Evolutionary conservation across 2,888 invertebrate genomes (phyloP).

Genomic region (Hirtodrosophila alboralis): DNA sequence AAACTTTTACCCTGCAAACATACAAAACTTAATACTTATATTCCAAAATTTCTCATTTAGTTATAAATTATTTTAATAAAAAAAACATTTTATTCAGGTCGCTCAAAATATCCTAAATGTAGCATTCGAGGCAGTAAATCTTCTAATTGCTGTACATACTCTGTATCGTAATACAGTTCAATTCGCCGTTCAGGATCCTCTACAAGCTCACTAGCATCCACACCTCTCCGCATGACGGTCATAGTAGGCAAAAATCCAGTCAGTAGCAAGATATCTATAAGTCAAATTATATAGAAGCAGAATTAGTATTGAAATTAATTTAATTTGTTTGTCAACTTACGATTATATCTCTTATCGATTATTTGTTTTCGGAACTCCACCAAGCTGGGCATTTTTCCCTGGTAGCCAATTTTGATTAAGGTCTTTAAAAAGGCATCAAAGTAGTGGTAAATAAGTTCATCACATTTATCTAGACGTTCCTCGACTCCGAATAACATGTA

Average conservation of each 20-base stretch:
- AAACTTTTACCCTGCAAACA: too few species aligned
- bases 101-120: constrained; percentile 61
- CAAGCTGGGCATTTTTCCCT: constrained; percentile 55
- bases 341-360: constrained; percentile 44
- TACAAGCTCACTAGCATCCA: constrained; percentile 14
- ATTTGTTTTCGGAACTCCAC: constrained; percentile 50
- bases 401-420: constrained; percentile 53
- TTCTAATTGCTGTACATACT: constrained; percentile 27
- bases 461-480: constrained; percentile 40
- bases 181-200: constrained; percentile 1
- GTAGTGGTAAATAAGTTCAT: constrained; percentile 63
- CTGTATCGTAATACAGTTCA: constrained; percentile 4
- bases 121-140: constrained; percentile 51
- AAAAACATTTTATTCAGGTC: constrained; percentile 4
- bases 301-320: too few species aligned
- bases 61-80: background rate
- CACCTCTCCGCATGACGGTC: constrained; percentile 8
- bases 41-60: too few species aligned
- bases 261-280: constrained; percentile 29
- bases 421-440: constrained; percentile 58
- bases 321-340: constrained; percentile 45
- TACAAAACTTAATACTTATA: too few species aligned
- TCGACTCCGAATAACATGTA: constrained; percentile 59
- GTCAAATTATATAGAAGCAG: background rate
- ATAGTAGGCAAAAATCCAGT: constrained; percentile 32